Base-by-base conservation (phyloP, 2,113 vertebrate species). In the Anhinga rufa region DNA sequence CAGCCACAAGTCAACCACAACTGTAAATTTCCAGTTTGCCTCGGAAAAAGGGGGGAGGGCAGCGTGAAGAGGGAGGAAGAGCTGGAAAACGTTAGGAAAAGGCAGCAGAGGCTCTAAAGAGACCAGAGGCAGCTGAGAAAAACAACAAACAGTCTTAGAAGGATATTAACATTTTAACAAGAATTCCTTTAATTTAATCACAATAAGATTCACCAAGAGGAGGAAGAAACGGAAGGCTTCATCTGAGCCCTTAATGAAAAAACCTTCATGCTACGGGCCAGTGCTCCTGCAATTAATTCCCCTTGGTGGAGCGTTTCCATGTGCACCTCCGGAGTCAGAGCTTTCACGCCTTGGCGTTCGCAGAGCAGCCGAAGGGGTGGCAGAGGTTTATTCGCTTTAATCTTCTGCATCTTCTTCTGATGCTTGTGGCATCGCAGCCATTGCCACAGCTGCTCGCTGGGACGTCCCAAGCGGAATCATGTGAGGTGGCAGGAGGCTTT, bases 111-210 rank as follows among this genome's bases (percentile, higher is more conserved):
- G 61, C 87, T 96, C 84, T 90, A 44, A 75, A 66, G 90, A 95
- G 87, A 76, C 74, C 82, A 89, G 95, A 93, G 92, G 75, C 87
- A 90, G 92, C 88, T 51, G 94, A 97, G 94, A 91, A 97, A 97
- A 96, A 96, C 95, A 97, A 93, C 94, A 77, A 92, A 93, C 25
- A 52, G 93, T 54, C 94, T 93, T 92, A 70, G 95, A 51, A 96
- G 95, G 94, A 92, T 66, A 94, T 90, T 87, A 96, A 77, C 82
- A 55, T 96, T 96, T 96, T 96, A 95, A 96, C 51, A 42, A 96
- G 95, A 83, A 94, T 95, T 94, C 94, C 78, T 97, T 95, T 97
- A 96, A 95, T 97, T 96, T 93, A 88, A 93, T 97, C 92, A 94
- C 93, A 94, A 29, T 94, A 25, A 95, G 96, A 92, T 87, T 95